phyloP scores from a whole-genome alignment of 2,888 invertebrate genomes.

The Tachina lurida region DNA sequence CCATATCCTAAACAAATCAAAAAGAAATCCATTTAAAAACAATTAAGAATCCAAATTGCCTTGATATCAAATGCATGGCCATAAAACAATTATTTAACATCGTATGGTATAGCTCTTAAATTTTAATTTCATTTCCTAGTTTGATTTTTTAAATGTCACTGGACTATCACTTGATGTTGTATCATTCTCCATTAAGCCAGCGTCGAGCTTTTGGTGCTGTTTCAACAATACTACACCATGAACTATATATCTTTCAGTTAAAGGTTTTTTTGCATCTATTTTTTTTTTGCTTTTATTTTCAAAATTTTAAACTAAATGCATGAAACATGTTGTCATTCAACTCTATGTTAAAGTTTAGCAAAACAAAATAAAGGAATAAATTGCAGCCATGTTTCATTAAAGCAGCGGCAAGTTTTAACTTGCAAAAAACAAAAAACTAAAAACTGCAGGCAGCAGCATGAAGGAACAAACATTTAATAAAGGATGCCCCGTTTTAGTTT shows the following conservation, averaged over 20 bases:
- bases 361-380: conserved; percentile 4
- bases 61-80: conserved; percentile 3
- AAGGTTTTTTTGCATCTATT: background rate
- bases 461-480: conserved; percentile 57
- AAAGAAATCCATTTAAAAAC: background rate
- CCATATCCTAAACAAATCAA: background rate
- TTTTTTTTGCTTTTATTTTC: background rate
- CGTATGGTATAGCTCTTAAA: conserved; percentile 11
- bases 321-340: conserved; percentile 61
- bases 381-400: conserved; percentile 53
- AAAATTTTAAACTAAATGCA: conserved; percentile 36
- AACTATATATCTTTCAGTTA: conserved; percentile 41
- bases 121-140: conserved; percentile 26
- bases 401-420: conserved; percentile 51
- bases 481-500: conserved; percentile 50
- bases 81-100: conserved; percentile 10
- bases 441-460: conserved; percentile 12
- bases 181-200: conserved; percentile 12
- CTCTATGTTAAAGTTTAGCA: conserved; percentile 22
- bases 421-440: conserved; percentile 25
- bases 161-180: conserved; percentile 37
- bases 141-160: conserved; percentile 38
- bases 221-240: conserved; percentile 31
- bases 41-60: background rate
- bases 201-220: conserved; percentile 18